Evolutionary conservation across 2,797 vertebrate genomes (phyloP).

Genomic region (Mallotus villosus): DNA sequence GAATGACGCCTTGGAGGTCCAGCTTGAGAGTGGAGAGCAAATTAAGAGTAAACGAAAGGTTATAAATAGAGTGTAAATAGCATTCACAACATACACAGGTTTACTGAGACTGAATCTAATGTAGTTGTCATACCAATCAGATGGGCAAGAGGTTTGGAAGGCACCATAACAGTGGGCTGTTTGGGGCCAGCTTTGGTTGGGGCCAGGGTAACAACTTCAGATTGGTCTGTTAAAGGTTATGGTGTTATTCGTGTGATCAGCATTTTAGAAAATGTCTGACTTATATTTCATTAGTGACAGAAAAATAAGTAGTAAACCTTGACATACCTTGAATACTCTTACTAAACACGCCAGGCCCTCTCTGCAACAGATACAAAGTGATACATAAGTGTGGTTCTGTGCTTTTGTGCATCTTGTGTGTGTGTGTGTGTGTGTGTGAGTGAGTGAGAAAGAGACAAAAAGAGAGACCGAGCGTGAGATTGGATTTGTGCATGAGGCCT

Average conservation of each 20-base stretch:
- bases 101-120: background rate
- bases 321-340: slow-evolving; percentile 48
- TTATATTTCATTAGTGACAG: background rate
- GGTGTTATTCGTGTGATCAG: background rate
- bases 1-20: slow-evolving; percentile 16
- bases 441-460: no score
- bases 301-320: background rate
- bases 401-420: slow-evolving; percentile 4
- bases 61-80: background rate
- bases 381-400: background rate
- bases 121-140: slow-evolving; percentile 64
- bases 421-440: no score
- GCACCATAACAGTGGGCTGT: slow-evolving; percentile 8
- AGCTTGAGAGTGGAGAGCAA: slow-evolving; percentile 26
- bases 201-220: background rate
- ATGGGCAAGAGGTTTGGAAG: slow-evolving; percentile 72
- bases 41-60: background rate
- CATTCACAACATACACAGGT: background rate
- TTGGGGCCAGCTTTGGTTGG: background rate
- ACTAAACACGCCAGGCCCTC: background rate
- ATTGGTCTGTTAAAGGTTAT: slow-evolving; percentile 38
- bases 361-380: slow-evolving; percentile 42
- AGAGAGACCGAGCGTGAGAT: no score
- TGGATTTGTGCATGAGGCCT: no score
- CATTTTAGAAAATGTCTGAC: background rate